Percentiles rank a stretch among this genome's conserved stretches.
phyloP scores from a whole-genome alignment of 2,888 invertebrate species.

The Tenthredo amoena region DNA sequence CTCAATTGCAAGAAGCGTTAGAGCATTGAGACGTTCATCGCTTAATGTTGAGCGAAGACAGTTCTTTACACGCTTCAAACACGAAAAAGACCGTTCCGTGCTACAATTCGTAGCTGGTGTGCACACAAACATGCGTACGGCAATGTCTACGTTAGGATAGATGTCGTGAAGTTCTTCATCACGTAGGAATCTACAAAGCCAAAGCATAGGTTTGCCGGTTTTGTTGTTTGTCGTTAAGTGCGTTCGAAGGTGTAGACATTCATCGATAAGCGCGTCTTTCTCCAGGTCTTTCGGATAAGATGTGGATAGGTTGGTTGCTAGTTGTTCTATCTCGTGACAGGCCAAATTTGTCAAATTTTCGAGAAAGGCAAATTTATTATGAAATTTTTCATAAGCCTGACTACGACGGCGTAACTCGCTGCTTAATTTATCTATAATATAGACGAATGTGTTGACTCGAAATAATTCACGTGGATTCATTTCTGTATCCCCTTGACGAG shows the following conservation, averaged over 20 bases:
- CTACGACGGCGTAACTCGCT: conserved; percentile 6
- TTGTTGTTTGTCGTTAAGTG: conserved; percentile 18
- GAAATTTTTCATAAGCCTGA: not conserved
- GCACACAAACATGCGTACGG: conserved; percentile 45
- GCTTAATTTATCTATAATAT: conserved; percentile 6
- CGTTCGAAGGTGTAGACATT: conserved; percentile 41
- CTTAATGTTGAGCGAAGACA: conserved; percentile 53
- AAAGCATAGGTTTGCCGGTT: not conserved
- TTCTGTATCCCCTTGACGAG: not conserved
- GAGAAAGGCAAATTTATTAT: conserved; percentile 36
- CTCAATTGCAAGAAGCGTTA: conserved; percentile 52
- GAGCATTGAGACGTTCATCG: conserved; percentile 51
- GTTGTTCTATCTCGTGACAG: not conserved
- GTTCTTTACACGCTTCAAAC: conserved; percentile 51
- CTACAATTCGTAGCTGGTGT: conserved; percentile 48
- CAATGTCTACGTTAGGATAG: conserved; percentile 54
- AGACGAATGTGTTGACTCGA: conserved; percentile 12
- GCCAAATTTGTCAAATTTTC: not conserved
- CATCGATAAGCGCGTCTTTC: conserved; percentile 9
- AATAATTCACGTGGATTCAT: conserved; percentile 12
- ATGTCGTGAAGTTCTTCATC: conserved; percentile 37
- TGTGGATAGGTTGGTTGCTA: not conserved
- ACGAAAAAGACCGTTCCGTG: conserved; percentile 53
- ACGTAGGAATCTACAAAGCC: not conserved
- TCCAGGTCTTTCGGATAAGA: conserved; percentile 41